Evolutionary conservation across 2,797 vertebrate genomes (phyloP).

Genomic region (Anas acuta): DNA sequence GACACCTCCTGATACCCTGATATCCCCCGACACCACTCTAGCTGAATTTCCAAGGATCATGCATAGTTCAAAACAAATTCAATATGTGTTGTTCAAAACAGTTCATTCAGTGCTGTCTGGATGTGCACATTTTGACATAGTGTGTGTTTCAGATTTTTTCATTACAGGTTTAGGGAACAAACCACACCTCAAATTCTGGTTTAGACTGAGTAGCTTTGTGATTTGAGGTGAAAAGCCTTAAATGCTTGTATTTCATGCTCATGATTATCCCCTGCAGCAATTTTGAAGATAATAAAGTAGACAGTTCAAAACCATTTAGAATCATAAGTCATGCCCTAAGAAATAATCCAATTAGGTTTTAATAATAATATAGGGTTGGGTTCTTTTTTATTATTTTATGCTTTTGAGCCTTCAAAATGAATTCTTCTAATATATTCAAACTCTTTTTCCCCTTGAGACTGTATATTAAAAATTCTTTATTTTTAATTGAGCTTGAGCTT

Average conservation of each 20-base stretch:
- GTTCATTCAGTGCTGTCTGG: background rate
- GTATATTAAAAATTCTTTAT: background rate
- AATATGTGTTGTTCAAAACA: background rate
- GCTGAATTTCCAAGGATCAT: background rate
- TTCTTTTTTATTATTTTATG: constrained; percentile 4
- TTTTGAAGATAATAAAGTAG: background rate
- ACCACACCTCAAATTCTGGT: background rate
- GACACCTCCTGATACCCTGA: background rate
- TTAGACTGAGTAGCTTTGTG: background rate
- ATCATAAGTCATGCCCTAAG: background rate
- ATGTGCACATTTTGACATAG: background rate
- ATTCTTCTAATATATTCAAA: background rate
- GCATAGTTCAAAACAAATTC: background rate
- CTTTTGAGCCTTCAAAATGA: background rate
- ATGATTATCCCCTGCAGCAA: background rate
- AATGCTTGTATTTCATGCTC: background rate
- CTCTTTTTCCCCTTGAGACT: background rate
- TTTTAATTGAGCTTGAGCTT: constrained; percentile 39
- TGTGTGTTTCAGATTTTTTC: background rate
- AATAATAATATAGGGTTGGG: background rate
- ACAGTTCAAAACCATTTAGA: background rate
- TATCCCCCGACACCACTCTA: background rate
- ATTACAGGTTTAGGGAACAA: background rate
- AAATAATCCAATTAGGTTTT: constrained; percentile 4
- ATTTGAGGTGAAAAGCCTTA: background rate